Evolutionary conservation across 2,888 invertebrate species (phyloP).

Genomic region (Oegoconia quadripuncta): DNA sequence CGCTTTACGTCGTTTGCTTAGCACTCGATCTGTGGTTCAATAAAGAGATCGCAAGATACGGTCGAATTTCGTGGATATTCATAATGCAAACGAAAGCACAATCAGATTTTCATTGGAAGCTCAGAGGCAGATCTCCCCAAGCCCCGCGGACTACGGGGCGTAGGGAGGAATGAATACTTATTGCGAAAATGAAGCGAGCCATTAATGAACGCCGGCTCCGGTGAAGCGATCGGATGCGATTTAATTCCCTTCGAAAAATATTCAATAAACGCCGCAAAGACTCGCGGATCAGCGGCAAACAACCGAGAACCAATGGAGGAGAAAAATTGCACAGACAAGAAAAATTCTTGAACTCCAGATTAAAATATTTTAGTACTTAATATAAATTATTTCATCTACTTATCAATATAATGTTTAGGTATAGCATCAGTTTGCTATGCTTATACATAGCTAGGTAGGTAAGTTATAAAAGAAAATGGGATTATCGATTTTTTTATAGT

Average conservation of each 20-base stretch:
- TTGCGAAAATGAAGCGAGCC: constrained; percentile 69
- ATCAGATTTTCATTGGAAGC: constrained; percentile 68
- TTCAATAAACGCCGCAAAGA: constrained; percentile 64
- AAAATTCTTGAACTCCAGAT: constrained; percentile 29
- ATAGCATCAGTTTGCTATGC: no score
- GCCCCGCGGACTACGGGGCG: constrained; percentile 25
- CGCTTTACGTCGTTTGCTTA: constrained; percentile 47
- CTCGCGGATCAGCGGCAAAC: constrained; percentile 45
- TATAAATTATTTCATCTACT: no score
- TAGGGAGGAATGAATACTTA: constrained; percentile 71
- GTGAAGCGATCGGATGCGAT: constrained; percentile 55
- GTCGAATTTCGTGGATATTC: constrained; percentile 63
- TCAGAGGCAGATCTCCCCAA: constrained; percentile 24
- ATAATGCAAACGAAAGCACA: constrained; percentile 71
- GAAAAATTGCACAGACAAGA: constrained; percentile 46
- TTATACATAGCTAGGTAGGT: no score
- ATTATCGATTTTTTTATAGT: no score
- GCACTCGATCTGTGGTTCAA: constrained; percentile 49
- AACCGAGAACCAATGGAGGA: constrained; percentile 42
- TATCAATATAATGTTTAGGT: no score
- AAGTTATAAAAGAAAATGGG: no score
- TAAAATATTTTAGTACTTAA: neutral
- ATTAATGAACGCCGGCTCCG: constrained; percentile 64
- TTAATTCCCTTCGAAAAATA: constrained; percentile 71
- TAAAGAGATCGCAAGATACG: constrained; percentile 50